These are phyloP conservation scores for Sarcoramphus papa DNA, from an alignment of 2,797 vertebrate genomes.

Conservation along the genomic window DNA sequence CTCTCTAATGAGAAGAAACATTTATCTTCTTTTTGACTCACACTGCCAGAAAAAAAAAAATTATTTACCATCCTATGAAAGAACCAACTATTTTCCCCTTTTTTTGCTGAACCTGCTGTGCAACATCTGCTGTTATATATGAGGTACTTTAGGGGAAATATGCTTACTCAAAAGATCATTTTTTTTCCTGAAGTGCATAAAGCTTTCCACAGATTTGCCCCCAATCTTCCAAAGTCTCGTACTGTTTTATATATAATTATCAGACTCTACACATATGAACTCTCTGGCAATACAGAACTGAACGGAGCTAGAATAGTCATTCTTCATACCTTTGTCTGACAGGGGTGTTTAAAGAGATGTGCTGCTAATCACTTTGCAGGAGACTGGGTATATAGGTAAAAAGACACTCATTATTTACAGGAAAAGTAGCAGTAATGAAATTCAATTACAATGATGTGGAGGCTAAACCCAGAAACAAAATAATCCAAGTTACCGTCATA, in stretches of 20 bases:
- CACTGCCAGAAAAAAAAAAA: neutral
- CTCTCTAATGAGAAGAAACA: neutral
- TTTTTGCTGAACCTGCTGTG: neutral
- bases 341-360: neutral
- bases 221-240: neutral
- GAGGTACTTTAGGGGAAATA: neutral
- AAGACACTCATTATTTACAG: neutral
- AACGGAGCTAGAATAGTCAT: neutral
- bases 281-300: neutral
- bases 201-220: neutral
- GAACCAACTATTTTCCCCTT: neutral
- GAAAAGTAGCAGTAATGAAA: neutral
- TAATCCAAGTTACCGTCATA: neutral
- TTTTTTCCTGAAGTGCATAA: neutral
- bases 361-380: neutral
- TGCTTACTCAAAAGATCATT: neutral
- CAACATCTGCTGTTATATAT: neutral
- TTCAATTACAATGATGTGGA: neutral
- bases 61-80: neutral
- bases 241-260: neutral
- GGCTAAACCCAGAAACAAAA: neutral
- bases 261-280: neutral
- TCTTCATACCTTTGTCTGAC: neutral
- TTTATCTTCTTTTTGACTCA: neutral
- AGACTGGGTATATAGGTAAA: neutral